These are phyloP conservation scores for Andricus curvator DNA, from an alignment of 2,888 invertebrate genomes.

Conservation along the genomic window DNA sequence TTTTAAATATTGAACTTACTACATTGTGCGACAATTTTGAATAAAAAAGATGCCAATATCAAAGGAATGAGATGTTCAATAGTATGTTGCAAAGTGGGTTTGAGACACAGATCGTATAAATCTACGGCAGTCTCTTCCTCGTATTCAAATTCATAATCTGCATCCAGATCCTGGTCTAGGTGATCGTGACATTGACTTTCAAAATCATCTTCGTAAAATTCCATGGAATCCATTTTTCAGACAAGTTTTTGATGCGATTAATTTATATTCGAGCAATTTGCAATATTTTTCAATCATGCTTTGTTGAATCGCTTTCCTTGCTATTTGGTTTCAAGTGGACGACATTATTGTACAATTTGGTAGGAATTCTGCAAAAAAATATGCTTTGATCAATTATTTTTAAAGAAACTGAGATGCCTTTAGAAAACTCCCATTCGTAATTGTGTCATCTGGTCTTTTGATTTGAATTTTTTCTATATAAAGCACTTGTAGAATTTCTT, in stretches of 20 bases:
- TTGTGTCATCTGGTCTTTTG: too few relatives aligned
- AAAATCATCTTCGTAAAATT: conserved; percentile 64
- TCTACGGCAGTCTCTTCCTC: conserved; percentile 68
- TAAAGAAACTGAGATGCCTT: too few relatives aligned
- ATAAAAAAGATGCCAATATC: conserved; percentile 64
- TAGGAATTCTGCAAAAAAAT: background rate
- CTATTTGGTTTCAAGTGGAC: background rate
- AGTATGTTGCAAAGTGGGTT: conserved; percentile 70
- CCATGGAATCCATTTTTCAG: conserved; percentile 55
- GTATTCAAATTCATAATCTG: conserved; percentile 71
- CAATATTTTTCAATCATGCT: background rate
- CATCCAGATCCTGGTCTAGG: conserved; percentile 62
- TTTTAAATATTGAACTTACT: conserved; percentile 58
- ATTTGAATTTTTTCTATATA: too few relatives aligned
- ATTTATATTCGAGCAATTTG: background rate
- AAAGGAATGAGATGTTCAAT: conserved; percentile 69
- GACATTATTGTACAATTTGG: background rate
- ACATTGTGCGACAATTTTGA: conserved; percentile 66
- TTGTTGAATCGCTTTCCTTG: background rate
- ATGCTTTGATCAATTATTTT: background rate
- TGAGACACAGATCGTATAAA: conserved; percentile 70
- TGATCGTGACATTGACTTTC: conserved; percentile 62
- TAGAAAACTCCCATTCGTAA: too few relatives aligned
- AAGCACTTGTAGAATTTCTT: too few relatives aligned
- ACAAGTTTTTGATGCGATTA: background rate